phyloP scores from a whole-genome alignment of 2,888 invertebrate genomes.

The Gari tellinella region DNA sequence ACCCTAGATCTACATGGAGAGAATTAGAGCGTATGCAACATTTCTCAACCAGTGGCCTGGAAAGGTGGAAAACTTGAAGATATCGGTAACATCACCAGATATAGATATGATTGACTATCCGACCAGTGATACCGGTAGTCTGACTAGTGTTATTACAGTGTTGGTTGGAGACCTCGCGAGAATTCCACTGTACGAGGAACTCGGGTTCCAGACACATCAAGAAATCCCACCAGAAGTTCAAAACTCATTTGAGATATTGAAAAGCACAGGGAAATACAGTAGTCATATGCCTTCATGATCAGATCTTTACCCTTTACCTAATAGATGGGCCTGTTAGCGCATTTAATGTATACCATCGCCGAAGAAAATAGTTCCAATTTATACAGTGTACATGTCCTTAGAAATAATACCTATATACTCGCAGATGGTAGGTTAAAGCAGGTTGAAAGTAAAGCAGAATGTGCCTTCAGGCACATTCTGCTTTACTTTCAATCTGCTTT shows the following conservation, averaged over 20 bases:
- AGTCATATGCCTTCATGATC: conserved; percentile 6
- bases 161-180: conserved; percentile 73
- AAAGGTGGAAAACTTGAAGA: conserved; percentile 40
- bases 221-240: conserved; percentile 66
- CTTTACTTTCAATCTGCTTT: no score
- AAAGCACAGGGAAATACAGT: neutral
- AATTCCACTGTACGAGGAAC: conserved; percentile 69
- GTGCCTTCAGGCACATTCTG: no score
- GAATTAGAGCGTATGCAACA: conserved; percentile 75
- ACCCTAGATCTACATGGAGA: conserved; percentile 80
- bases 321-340: no score
- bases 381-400: no score
- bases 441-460: no score
- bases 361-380: no score
- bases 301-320: no score
- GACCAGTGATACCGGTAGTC: conserved; percentile 62
- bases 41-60: conserved; percentile 79
- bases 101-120: conserved; percentile 71
- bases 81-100: conserved; percentile 75
- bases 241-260: conserved; percentile 53
- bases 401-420: no score
- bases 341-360: no score
- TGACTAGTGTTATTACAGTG: conserved; percentile 68
- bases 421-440: no score
- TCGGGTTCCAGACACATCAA: conserved; percentile 74